Percentiles rank a stretch among this genome's conserved stretches.
Evolutionary conservation across 2,113 vertebrate genomes (phyloP).

Genomic region (Rallus limicola): DNA sequence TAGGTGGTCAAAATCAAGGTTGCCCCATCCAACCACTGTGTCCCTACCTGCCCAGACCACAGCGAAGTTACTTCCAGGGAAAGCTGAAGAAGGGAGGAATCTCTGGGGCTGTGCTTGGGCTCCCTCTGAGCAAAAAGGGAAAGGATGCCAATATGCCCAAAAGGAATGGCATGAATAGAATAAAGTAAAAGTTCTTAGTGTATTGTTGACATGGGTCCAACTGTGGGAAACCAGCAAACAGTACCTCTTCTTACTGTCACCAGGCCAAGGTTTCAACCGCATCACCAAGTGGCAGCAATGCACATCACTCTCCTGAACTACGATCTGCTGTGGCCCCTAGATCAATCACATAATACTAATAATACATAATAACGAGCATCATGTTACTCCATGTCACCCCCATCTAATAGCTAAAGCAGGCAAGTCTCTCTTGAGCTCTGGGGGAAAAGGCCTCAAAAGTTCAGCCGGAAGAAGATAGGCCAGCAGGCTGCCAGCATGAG

Average conservation of each 20-base stretch:
- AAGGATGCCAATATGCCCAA: not conserved
- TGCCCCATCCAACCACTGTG: not conserved
- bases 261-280: not conserved
- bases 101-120: too few relatives aligned
- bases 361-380: fast-evolving
- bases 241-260: not conserved
- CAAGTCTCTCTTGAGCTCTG: not conserved
- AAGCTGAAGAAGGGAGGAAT: not conserved
- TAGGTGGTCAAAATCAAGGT: not conserved
- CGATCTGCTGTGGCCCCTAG: not conserved
- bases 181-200: not conserved
- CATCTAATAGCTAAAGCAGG: not conserved
- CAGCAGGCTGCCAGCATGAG: not conserved
- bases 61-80: not conserved
- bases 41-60: not conserved
- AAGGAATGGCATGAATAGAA: not conserved
- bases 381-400: not conserved
- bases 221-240: not conserved
- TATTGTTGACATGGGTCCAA: not conserved
- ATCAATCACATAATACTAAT: not conserved
- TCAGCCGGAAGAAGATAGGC: not conserved
- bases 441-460: not conserved
- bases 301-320: fast-evolving
- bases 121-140: not conserved
- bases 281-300: fast-evolving